Base-by-base conservation (phyloP, 1,140 invertebrate species). In the Nylanderia fulva region DNA sequence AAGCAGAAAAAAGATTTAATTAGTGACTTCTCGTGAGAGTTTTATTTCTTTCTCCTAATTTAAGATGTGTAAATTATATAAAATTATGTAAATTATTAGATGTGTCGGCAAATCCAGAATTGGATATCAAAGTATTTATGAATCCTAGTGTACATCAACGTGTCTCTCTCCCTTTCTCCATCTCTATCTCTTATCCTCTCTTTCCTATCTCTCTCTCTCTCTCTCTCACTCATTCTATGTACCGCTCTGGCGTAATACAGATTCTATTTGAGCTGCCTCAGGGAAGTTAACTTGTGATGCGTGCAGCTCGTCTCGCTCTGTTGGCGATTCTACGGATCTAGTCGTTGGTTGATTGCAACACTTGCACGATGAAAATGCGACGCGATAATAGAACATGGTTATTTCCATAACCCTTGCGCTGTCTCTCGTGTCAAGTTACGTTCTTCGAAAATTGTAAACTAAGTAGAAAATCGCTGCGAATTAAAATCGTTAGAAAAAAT, bases 231-330 rank as follows among this genome's bases (percentile, higher is more conserved):
- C 87, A 89, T 85, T 89, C 86, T 93, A 88, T 94, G 86, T 92
- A 93, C 91, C 86, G 85, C 86, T 90, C 90, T 90, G 88, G 89
- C 93, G 91, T 94, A 93, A 94, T 94, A 90, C 92, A 93, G 92
- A 94, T 94, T 94, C 92, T 94, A 91, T 94, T 94, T 94, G 94
- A 94, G 92, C 91, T 91, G 94, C 94, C 94, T 94, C 91, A 90
- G 93, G 93, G 93, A 94, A 93, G 93, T 94, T 94, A 94, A 94
- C 92, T 94, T 92, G 93, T 92, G 93, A 94, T 94, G 90, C 93
- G 91, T 93, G 91, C 90, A 90, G 90, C 84, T 88, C 89, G 72
- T 52, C 85, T 89, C 88, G 85, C 83, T 86, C 88, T 90, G 88
- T 86, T 90, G 86, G 88, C 90, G 75, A 90, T 90, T 85, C 86